Evolutionary conservation across 2,888 invertebrate species (phyloP).

Genomic region (Anthrax anthrax): DNA sequence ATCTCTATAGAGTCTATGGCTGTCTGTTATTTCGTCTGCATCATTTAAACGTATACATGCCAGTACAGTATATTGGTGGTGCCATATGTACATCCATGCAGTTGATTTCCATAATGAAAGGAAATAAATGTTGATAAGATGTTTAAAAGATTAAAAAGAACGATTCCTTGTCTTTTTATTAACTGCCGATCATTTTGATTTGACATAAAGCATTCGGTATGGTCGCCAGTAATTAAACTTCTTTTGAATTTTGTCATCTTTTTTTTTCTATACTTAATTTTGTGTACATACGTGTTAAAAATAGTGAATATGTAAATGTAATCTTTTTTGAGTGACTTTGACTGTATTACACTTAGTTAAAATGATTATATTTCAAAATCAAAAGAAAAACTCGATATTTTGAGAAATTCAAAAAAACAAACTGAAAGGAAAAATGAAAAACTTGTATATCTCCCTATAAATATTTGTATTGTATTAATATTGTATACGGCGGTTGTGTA

Average conservation of each 20-base stretch:
- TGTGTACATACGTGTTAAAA: slow-evolving; percentile 1
- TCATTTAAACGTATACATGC: no score
- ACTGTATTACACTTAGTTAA: not conserved
- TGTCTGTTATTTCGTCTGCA: no score
- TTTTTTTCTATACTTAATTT: not conserved
- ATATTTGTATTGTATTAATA: not conserved
- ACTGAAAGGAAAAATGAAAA: not conserved
- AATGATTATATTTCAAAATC: slow-evolving; percentile 5
- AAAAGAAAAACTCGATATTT: not conserved
- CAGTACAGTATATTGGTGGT: no score
- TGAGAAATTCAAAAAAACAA: no score
- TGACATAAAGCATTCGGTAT: slow-evolving; percentile 1
- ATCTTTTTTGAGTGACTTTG: not conserved
- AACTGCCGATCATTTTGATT: slow-evolving; percentile 3
- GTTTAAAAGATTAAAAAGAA: not conserved
- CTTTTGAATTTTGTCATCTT: not conserved
- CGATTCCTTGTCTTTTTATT: slow-evolving; percentile 2
- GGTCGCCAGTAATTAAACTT: slow-evolving; percentile 4
- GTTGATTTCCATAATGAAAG: slow-evolving; percentile 3
- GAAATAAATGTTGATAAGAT: slow-evolving; percentile 5
- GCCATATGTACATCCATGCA: not conserved
- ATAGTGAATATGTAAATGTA: not conserved
- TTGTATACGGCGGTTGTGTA: not conserved
- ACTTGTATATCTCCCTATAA: not conserved
- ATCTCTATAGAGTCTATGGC: not conserved